Evolutionary conservation across 2,113 vertebrate species (phyloP).

Genomic region (Proterorhinus semilunaris): DNA sequence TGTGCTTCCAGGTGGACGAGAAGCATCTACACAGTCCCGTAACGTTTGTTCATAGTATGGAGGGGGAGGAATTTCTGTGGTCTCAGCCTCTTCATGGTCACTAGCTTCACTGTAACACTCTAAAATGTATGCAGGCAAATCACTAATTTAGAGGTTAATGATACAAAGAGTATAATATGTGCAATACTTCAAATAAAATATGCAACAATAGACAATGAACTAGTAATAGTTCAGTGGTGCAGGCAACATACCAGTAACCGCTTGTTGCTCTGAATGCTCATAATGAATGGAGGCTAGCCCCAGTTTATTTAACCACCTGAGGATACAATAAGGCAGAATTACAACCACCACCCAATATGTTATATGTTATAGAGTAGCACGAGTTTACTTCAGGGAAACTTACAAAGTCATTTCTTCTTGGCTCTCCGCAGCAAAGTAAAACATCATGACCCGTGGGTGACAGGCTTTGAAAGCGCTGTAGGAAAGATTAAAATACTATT

Average conservation of each 20-base stretch:
- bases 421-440: conserved; percentile 96
- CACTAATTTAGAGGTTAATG: neutral
- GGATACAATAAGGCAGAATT: neutral
- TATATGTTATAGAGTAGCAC: neutral
- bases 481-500: neutral
- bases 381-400: conserved; percentile 56
- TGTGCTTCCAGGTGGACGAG: conserved; percentile 49
- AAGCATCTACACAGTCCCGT: conserved; percentile 58
- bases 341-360: neutral
- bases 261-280: conserved; percentile 52
- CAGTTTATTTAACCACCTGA: conserved; percentile 94
- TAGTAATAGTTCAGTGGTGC: neutral
- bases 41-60: conserved; percentile 74
- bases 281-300: conserved; percentile 86
- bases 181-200: neutral
- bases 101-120: conserved; percentile 95
- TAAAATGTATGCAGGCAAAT: conserved; percentile 45
- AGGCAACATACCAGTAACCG: conserved; percentile 55
- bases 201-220: neutral
- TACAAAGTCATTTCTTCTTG: conserved; percentile 92
- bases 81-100: conserved; percentile 90
- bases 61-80: conserved; percentile 80
- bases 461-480: conserved; percentile 93
- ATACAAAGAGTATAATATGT: neutral
- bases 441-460: conserved; percentile 92